Percentiles rank a stretch among this genome's conserved stretches.
Evolutionary conservation across 2,888 invertebrate genomes (phyloP).

Genomic region (Thalpophila matura): DNA sequence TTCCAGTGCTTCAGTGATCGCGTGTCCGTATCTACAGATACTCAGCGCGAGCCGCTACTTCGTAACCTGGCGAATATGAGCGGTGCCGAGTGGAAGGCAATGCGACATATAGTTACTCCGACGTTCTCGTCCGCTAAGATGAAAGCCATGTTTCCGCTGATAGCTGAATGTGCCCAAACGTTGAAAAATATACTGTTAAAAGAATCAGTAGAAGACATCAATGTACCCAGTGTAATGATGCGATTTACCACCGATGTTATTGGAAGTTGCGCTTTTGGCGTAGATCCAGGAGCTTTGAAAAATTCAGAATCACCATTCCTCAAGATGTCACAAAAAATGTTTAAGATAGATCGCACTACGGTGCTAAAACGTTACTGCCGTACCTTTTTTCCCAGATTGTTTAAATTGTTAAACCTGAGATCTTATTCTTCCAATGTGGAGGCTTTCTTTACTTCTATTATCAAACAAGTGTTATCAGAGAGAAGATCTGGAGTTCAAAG

Average conservation of each 20-base stretch:
- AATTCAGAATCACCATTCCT: conserved; percentile 84
- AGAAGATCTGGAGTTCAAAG: conserved; percentile 79
- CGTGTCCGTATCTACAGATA: conserved; percentile 83
- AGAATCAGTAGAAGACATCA: conserved; percentile 75
- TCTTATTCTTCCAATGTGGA: conserved; percentile 84
- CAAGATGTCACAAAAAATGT: conserved; percentile 87
- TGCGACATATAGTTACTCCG: conserved; percentile 86
- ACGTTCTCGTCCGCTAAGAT: conserved; percentile 88
- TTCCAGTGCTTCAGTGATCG: conserved; percentile 84
- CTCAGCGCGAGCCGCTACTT: conserved; percentile 83
- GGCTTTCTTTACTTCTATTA: conserved; percentile 81
- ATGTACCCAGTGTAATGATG: conserved; percentile 81
- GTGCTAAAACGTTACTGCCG: conserved; percentile 85
- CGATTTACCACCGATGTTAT: conserved; percentile 87
- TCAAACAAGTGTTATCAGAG: conserved; percentile 82
- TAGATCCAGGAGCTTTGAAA: conserved; percentile 83
- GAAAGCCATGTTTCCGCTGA: conserved; percentile 88
- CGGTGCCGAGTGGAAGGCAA: conserved; percentile 86
- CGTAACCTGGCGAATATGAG: conserved; percentile 87
- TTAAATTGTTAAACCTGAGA: conserved; percentile 84
- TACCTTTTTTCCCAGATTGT: conserved; percentile 82
- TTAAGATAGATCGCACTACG: conserved; percentile 79
- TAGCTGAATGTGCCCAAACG: conserved; percentile 82
- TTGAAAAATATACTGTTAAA: conserved; percentile 74
- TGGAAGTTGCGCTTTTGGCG: conserved; percentile 87